Conservation (phyloP, 2,888 invertebrate species). For the Drosophila koepferae region DNA sequence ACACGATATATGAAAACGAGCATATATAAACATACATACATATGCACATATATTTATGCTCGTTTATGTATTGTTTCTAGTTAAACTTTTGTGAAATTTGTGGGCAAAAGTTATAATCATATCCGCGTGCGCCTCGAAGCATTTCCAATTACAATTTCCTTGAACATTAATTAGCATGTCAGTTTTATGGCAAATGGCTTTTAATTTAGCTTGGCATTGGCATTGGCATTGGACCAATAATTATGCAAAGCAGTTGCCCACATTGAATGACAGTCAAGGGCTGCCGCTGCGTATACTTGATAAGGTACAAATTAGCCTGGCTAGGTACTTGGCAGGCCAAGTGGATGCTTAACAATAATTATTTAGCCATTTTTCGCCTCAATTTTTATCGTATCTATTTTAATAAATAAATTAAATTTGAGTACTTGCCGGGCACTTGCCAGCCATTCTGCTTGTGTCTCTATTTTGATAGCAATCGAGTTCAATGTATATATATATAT, state of each 20-base stretch:
- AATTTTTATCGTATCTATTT: background rate
- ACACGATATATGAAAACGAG: constrained; percentile 10
- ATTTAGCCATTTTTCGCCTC: background rate
- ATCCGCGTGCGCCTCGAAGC: constrained; percentile 51
- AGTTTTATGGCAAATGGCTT: constrained; percentile 69
- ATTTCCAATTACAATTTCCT: constrained; percentile 75
- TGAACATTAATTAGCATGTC: constrained; percentile 76
- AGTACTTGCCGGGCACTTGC: background rate
- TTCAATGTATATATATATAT: constrained; percentile 12
- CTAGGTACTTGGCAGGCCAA: background rate
- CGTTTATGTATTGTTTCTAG: constrained; percentile 20
- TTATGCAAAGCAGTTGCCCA: constrained; percentile 48
- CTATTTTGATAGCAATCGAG: constrained; percentile 3
- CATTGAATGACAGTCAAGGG: constrained; percentile 34
- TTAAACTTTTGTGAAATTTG: constrained; percentile 67
- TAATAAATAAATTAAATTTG: background rate
- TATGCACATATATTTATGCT: background rate
- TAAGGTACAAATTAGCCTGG: constrained; percentile 12
- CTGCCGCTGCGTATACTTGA: constrained; percentile 15
- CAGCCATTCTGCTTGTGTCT: background rate
- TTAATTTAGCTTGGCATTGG: constrained; percentile 54
- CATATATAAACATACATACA: background rate
- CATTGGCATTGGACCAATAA: constrained; percentile 47
- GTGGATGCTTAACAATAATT: background rate
- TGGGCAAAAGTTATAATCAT: constrained; percentile 75